Percentiles rank a stretch among this genome's conserved stretches.
phyloP scores from a whole-genome alignment of 2,888 invertebrate species.

The Pseudolycoriella hygida region DNA sequence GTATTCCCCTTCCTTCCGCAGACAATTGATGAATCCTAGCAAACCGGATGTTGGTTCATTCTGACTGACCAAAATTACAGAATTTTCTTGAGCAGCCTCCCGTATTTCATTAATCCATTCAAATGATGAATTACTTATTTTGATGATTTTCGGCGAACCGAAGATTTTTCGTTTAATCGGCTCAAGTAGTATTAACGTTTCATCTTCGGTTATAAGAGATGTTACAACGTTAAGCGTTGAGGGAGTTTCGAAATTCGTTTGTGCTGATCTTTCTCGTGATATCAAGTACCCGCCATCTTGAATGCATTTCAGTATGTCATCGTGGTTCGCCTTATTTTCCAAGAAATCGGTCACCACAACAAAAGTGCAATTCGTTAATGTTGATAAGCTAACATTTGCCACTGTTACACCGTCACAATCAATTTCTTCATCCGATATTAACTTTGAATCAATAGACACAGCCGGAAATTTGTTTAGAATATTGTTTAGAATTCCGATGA shows the following conservation, averaged over 20 bases:
- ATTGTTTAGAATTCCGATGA: constrained; percentile 33
- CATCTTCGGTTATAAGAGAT: constrained; percentile 1
- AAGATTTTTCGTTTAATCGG: constrained; percentile 13
- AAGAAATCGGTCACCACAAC: constrained; percentile 5
- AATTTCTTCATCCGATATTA: constrained; percentile 20
- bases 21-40: constrained; percentile 62
- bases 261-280: background rate
- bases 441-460: constrained; percentile 39
- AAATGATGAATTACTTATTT: constrained; percentile 1
- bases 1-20: constrained; percentile 54
- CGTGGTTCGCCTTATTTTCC: background rate
- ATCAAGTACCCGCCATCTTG: constrained; percentile 1
- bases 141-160: constrained; percentile 7
- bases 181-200: constrained; percentile 2
- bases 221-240: background rate
- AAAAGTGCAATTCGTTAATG: constrained; percentile 6
- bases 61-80: constrained; percentile 24
- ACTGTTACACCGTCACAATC: constrained; percentile 32
- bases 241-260: background rate
- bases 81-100: constrained; percentile 4
- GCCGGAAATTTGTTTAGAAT: constrained; percentile 40
- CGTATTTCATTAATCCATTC: constrained; percentile 7
- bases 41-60: constrained; percentile 50
- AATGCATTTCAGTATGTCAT: background rate
- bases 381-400: constrained; percentile 34